phyloP scores from a whole-genome alignment of 2,888 invertebrate genomes.

The Spatulosminthurus flaviceps region DNA sequence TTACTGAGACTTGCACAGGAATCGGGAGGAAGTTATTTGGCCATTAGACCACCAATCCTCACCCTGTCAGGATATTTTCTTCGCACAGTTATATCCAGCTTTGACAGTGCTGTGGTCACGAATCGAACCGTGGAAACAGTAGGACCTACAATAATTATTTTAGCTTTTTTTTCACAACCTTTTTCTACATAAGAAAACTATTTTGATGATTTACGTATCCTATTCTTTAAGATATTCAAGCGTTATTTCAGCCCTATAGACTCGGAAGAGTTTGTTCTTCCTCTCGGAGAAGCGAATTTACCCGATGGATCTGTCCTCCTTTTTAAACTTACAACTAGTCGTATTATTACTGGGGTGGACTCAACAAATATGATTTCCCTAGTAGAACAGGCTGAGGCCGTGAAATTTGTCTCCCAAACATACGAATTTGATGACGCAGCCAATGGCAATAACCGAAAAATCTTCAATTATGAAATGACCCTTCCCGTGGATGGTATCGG shows the following conservation, averaged over 20 bases:
- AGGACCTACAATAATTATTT: no score
- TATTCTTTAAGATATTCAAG: not conserved
- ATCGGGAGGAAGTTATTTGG: constrained; percentile 9
- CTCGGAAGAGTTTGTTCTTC: not conserved
- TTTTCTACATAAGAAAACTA: no score
- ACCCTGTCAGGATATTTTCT: not conserved
- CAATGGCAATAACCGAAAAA: not conserved
- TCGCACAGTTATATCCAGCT: not conserved
- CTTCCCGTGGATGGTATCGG: not conserved
- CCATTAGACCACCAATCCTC: not conserved
- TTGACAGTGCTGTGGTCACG: not conserved
- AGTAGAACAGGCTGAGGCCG: no score
- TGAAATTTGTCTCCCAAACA: no score
- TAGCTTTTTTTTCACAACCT: no score
- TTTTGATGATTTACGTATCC: no score
- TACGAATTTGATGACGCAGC: not conserved
- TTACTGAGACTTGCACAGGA: not conserved
- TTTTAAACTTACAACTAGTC: not conserved
- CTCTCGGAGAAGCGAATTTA: not conserved
- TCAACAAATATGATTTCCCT: not conserved
- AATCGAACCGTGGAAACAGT: not conserved
- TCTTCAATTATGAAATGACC: not conserved
- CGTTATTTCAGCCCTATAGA: not conserved
- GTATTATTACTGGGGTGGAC: not conserved
- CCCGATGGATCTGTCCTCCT: not conserved